Base-by-base conservation (phyloP, 2,797 vertebrate species). In the Rousettus madagascariensis region DNA sequence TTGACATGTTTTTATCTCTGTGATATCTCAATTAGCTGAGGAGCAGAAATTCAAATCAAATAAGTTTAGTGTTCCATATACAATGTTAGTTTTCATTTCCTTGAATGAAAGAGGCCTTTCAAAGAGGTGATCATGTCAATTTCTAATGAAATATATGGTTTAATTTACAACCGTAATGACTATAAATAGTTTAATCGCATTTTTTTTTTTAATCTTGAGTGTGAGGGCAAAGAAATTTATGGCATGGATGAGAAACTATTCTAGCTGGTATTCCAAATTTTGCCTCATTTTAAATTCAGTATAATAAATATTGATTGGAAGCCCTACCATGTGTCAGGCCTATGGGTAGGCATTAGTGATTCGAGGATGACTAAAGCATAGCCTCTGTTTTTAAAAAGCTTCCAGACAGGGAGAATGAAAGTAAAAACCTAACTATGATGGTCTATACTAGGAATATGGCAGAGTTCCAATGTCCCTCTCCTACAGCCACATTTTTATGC, bases 11-110 rank as follows among this genome's bases (percentile, higher is more conserved):
- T 82, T 85, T 71, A 66, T 41, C 75, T 86, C 11, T 80, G 43
- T 71, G 19, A 22, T 69, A 87, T 38, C 8, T 38, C 36, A 78
- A 66, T 36, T 79, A 72, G 28, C 36, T 86, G 41, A 57, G 55
- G 85, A 86, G 20, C 41, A 17, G 86, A 94, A 82, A 33, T 46
- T 78, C 49, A 84, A 84, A 36, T 59, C 46, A 87, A 94, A 77
- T 68, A 53, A 74, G 43, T 75, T 41, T 41, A 63, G 26, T 33
- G 9, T 66, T 83, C 51, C 38, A n/a, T 24, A 57, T 22, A 24
- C 22, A 90, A 82, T 7, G 24, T 15, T 82, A 30, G 16, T 87
- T 86, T 97, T 55, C 55, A 90, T 74, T 71, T 90, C 19, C 55
- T 57, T 86, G 38, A 91, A 49, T 57, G 46, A 86, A 74, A 72